Evolutionary conservation across 2,797 vertebrate genomes (phyloP).

Genomic region (Rhinichthys osculus): DNA sequence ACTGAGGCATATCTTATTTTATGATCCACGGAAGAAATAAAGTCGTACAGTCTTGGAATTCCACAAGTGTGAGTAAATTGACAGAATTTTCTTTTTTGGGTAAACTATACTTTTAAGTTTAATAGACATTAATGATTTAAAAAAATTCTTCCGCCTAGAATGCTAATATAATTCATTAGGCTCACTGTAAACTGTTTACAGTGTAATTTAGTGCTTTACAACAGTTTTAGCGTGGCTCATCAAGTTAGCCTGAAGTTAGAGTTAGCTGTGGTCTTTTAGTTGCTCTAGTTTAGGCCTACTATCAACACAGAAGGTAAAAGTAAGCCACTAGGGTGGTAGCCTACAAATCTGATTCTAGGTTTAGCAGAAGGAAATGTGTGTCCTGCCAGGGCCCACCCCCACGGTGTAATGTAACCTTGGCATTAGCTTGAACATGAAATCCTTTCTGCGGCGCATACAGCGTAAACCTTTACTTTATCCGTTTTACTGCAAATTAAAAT

Average conservation of each 20-base stretch:
- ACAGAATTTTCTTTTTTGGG: neutral
- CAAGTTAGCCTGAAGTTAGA: neutral
- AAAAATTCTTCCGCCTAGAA: neutral
- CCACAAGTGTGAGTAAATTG: neutral
- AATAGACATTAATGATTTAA: neutral
- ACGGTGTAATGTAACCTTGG: constrained; percentile 62
- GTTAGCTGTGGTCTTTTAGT: neutral
- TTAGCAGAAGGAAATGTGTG: constrained; percentile 36
- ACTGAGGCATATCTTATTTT: neutral
- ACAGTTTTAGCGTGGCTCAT: neutral
- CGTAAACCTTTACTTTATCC: constrained; percentile 81
- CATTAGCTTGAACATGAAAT: constrained; percentile 70
- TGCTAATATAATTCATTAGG: constrained; percentile 10
- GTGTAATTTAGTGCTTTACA: neutral
- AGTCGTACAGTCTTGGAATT: neutral
- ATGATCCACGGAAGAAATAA: neutral
- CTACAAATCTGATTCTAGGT: constrained; percentile 65
- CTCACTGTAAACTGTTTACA: neutral
- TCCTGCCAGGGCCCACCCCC: constrained; percentile 61
- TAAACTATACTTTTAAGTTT: neutral
- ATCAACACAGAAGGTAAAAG: constrained; percentile 22
- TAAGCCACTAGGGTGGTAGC: constrained; percentile 46
- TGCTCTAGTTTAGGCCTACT: constrained; percentile 4
- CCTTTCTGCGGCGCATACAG: constrained; percentile 71
- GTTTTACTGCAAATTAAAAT: constrained; percentile 84